Percentiles rank a stretch among this genome's conserved stretches.
Conservation (phyloP, 2,797 vertebrate genomes). For the Liparis tanakae region DNA sequence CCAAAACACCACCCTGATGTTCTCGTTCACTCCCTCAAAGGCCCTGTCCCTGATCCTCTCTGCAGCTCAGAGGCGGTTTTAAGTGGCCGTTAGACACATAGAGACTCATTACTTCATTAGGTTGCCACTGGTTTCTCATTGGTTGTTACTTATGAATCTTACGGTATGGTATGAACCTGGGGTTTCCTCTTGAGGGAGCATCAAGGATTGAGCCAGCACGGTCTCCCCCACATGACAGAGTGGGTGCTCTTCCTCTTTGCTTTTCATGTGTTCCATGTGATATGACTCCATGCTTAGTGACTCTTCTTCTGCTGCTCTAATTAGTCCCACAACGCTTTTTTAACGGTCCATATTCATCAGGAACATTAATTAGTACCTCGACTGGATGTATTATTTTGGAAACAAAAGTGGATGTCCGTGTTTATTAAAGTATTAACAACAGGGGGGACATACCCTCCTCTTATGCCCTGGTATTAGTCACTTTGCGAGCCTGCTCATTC, state of each 20-base stretch:
- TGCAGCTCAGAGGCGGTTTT: conserved; percentile 58
- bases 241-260: conserved; percentile 67
- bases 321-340: conserved; percentile 82
- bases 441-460: conserved; percentile 56
- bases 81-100: conserved; percentile 69
- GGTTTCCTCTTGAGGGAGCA: conserved; percentile 65
- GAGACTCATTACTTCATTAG: conserved; percentile 66
- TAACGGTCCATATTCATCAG: conserved; percentile 83
- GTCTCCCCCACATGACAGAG: conserved; percentile 69
- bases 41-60: conserved; percentile 43
- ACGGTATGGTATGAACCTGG: conserved; percentile 64
- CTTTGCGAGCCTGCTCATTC: conserved; percentile 66
- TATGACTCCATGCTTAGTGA: conserved; percentile 72
- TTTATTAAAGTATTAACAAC: conserved; percentile 81
- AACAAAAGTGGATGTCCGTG: conserved; percentile 75
- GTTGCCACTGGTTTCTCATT: conserved; percentile 54
- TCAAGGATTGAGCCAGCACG: conserved; percentile 55
- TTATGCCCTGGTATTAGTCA: conserved; percentile 75
- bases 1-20: conserved; percentile 53
- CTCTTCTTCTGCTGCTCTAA: conserved; percentile 81
- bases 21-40: conserved; percentile 39
- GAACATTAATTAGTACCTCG: conserved; percentile 82
- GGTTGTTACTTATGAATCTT: conserved; percentile 69
- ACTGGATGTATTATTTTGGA: conserved; percentile 80
- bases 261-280: conserved; percentile 62